Conservation (phyloP, 2,113 vertebrate genomes). For the Mormoops blainvillei region DNA sequence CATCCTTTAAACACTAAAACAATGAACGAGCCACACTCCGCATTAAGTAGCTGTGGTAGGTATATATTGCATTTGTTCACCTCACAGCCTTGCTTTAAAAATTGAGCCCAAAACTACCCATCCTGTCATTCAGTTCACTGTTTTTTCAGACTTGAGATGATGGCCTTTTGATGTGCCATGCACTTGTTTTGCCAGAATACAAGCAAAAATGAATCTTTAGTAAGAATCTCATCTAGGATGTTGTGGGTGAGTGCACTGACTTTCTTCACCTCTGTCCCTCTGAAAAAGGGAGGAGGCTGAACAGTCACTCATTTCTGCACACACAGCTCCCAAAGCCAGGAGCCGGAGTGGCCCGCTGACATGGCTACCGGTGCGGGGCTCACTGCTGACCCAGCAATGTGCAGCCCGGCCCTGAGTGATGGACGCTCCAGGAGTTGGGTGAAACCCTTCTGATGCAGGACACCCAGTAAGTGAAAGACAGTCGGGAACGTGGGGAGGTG, state of each 20-base stretch:
- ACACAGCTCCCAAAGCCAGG: slow-evolving; percentile 62
- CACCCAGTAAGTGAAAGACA: accelerated
- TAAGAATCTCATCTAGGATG: slow-evolving; percentile 8
- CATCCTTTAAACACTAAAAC: background rate
- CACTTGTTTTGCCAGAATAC: background rate
- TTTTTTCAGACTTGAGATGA: too few relatives aligned
- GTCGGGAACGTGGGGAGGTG: background rate
- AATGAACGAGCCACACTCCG: background rate
- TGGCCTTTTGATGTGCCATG: background rate
- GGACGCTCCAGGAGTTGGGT: background rate
- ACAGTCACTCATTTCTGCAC: slow-evolving; percentile 66
- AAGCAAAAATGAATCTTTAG: background rate
- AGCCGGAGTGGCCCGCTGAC: slow-evolving; percentile 49
- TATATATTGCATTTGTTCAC: background rate
- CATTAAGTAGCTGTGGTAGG: background rate
- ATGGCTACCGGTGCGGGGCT: background rate
- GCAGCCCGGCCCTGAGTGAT: background rate
- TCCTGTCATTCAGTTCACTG: background rate
- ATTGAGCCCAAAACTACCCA: background rate
- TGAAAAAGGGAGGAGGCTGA: slow-evolving; percentile 35
- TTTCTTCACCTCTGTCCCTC: slow-evolving; percentile 27
- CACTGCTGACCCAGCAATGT: slow-evolving; percentile 71
- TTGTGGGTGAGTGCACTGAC: slow-evolving; percentile 16
- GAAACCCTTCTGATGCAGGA: background rate
- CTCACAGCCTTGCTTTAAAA: background rate